Percentiles rank a stretch among this genome's conserved stretches.
phyloP scores from a whole-genome alignment of 2,797 vertebrate genomes.

The Orestias chungarensis region DNA sequence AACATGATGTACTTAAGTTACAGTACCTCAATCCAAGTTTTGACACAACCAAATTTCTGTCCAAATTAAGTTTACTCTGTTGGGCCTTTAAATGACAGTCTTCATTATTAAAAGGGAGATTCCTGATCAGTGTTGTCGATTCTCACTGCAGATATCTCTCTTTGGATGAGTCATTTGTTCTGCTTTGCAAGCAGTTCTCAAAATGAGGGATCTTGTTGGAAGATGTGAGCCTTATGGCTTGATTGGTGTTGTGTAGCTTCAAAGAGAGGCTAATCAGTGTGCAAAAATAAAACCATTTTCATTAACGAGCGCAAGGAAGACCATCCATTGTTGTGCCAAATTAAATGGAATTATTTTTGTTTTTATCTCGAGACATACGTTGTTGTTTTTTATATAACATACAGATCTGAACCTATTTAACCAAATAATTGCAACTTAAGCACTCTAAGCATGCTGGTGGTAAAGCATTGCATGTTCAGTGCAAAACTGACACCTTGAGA shows the following conservation, averaged over 20 bases:
- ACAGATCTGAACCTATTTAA: constrained; percentile 43
- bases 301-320: constrained; percentile 52
- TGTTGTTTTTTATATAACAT: constrained; percentile 19
- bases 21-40: neutral
- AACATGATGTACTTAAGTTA: neutral
- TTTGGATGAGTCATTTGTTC: constrained; percentile 11
- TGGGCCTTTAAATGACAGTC: neutral
- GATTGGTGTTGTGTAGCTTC: constrained; percentile 22
- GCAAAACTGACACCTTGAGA: neutral
- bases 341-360: constrained; percentile 8
- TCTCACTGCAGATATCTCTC: constrained; percentile 1
- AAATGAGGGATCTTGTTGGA: constrained; percentile 6
- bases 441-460: constrained; percentile 29
- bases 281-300: constrained; percentile 49
- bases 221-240: constrained; percentile 19
- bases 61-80: neutral
- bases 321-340: neutral
- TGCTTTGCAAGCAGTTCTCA: constrained; percentile 8
- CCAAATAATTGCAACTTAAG: constrained; percentile 19
- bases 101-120: constrained; percentile 6
- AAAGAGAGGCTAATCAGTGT: constrained; percentile 34
- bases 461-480: constrained; percentile 51
- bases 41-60: neutral
- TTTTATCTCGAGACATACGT: constrained; percentile 30
- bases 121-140: neutral